These are phyloP conservation scores for Aviceda subcristata DNA, from an alignment of 2,113 vertebrate genomes.

Conservation along the genomic window DNA sequence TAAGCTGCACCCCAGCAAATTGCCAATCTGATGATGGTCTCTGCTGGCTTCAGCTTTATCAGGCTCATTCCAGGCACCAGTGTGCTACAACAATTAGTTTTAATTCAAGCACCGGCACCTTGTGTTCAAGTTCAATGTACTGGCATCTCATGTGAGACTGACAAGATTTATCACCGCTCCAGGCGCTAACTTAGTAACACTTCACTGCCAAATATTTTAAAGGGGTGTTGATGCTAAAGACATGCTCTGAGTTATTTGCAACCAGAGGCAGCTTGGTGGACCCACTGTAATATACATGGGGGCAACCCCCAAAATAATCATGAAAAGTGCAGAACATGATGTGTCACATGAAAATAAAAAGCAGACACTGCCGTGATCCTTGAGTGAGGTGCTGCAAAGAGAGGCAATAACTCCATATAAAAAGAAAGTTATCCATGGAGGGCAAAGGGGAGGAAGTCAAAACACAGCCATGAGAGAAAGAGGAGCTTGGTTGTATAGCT, in stretches of 20 bases:
- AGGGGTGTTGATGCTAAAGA: background rate
- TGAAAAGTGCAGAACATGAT: background rate
- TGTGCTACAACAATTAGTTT: background rate
- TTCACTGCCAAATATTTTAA: background rate
- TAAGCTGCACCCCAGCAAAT: background rate
- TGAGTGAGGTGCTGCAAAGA: background rate
- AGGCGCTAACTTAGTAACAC: background rate
- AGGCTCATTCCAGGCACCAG: background rate
- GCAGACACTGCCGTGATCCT: background rate
- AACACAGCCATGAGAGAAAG: background rate
- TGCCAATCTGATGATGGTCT: background rate
- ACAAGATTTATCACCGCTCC: background rate
- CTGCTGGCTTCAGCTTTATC: background rate
- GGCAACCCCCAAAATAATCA: background rate
- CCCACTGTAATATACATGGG: background rate
- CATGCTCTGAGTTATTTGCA: background rate
- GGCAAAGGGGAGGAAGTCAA: background rate
- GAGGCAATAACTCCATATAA: background rate
- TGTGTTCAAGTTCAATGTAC: background rate
- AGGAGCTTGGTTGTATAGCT: background rate
- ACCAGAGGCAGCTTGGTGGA: background rate
- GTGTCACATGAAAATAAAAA: background rate
- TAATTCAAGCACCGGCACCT: background rate
- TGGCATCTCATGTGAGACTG: conserved; percentile 15
- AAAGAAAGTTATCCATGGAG: background rate